Base-by-base conservation (phyloP, 92 coral and sea anemone genomes). In the Epizoanthus rinbou region DNA sequence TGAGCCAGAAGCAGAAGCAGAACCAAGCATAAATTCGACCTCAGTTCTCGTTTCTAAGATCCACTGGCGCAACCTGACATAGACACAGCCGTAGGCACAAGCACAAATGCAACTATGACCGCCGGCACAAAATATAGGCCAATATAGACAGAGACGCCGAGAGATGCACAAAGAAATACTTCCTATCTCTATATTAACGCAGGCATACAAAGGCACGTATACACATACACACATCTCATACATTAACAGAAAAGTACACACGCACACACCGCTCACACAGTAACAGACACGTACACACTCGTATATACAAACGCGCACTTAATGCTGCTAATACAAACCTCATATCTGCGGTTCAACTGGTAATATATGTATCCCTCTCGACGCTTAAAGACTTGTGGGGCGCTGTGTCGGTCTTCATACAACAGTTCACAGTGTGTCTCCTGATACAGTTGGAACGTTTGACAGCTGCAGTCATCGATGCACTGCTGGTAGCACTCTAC, bases 331-430 rank as follows among this genome's bases (percentile, higher is more conserved):
- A n/a, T 19, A 74, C 50, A 18, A 73, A 73, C 59, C 59, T 74
- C 6, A 6, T 53, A 74, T 53, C 11, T 11, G n/a, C 80, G 64
- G 9, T 74, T 58, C 64, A 74, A 33, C 19, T 54, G 80, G n/a
- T 74, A 74, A 56, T 74, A 74, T 25, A 13, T 25, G 59, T 74
- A 74, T 52, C 80, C 80, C 3, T 0, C 37, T 54, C 80, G 64
- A 15, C 41, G 41, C 21, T 52, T 53, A 33, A 74, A 54, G 39
- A 56, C 80, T 53, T 74, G 63, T 54, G 80, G 80, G 41, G 80
- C 80, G 65, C 64, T 74, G 22, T 56, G 19, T 54, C 50, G 64
- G 41, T 74, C 80, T 74, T 74, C 80, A 31, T 56, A 7, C 11
- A 74, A 24, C 65, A 74, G 39, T 10, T 74, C 64, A 50, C 80